Evolutionary conservation across 2,113 vertebrate species (phyloP).

Genomic region (Glaucomys volans): DNA sequence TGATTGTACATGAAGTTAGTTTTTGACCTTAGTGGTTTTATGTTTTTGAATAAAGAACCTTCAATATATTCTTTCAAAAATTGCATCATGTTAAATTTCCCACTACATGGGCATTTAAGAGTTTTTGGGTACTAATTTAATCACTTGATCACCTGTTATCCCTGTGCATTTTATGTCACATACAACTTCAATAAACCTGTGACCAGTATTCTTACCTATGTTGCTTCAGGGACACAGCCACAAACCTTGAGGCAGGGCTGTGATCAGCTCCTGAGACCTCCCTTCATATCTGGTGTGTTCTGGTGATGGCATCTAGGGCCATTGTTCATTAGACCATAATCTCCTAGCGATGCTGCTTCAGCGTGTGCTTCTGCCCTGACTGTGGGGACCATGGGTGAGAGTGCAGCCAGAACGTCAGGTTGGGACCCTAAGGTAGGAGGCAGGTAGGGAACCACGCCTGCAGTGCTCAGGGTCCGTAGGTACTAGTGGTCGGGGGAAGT

Average conservation of each 20-base stretch:
- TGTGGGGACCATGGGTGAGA: neutral
- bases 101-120: neutral
- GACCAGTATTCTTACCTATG: neutral
- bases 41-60: conserved; percentile 25
- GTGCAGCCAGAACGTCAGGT: no score
- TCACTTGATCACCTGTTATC: neutral
- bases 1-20: neutral
- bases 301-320: accelerated
- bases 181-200: neutral
- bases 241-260: neutral
- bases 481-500: neutral
- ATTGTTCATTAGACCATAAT: neutral
- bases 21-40: neutral
- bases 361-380: neutral
- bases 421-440: no score
- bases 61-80: neutral
- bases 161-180: neutral
- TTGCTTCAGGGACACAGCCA: neutral
- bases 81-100: neutral
- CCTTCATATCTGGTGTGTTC: neutral
- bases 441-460: neutral
- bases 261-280: neutral
- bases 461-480: neutral
- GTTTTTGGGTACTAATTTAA: neutral
- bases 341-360: neutral